Evolutionary conservation across 2,797 vertebrate species (phyloP).

Genomic region (Xenopus petersii): DNA sequence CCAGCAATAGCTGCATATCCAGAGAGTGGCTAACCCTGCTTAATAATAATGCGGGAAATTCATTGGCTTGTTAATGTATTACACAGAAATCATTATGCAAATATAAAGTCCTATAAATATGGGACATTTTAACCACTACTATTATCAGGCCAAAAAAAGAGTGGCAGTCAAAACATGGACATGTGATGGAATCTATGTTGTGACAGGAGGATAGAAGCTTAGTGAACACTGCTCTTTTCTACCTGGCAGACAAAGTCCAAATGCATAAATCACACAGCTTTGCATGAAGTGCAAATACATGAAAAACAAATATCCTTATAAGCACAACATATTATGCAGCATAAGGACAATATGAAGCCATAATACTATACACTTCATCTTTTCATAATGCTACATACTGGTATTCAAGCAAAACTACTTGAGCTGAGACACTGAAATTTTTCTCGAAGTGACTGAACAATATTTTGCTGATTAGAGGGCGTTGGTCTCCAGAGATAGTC

Average conservation of each 20-base stretch:
- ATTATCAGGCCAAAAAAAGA: too few relatives aligned
- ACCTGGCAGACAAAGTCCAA: not conserved
- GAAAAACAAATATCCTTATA: slow-evolving; percentile 34
- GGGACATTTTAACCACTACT: too few relatives aligned
- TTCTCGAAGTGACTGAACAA: slow-evolving; percentile 91
- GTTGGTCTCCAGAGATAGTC: slow-evolving; percentile 89
- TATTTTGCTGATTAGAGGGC: slow-evolving; percentile 82
- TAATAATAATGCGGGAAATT: too few relatives aligned
- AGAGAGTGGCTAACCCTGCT: too few relatives aligned
- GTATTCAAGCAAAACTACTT: slow-evolving; percentile 86
- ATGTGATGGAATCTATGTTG: too few relatives aligned
- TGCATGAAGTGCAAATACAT: slow-evolving; percentile 25
- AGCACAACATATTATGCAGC: slow-evolving; percentile 47
- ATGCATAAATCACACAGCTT: slow-evolving; percentile 18
- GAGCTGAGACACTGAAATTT: slow-evolving; percentile 98
- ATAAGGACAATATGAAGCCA: slow-evolving; percentile 24
- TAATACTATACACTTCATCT: slow-evolving; percentile 20
- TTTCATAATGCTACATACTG: not conserved
- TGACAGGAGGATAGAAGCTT: too few relatives aligned
- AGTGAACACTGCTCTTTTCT: too few relatives aligned
- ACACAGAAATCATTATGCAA: too few relatives aligned
- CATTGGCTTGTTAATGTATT: too few relatives aligned
- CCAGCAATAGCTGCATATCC: too few relatives aligned
- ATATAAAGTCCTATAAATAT: not conserved
- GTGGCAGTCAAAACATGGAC: too few relatives aligned